Percentiles rank a stretch among this genome's conserved stretches.
Evolutionary conservation across 1,140 invertebrate genomes (phyloP).

Genomic region (Marisa cornuarietis): DNA sequence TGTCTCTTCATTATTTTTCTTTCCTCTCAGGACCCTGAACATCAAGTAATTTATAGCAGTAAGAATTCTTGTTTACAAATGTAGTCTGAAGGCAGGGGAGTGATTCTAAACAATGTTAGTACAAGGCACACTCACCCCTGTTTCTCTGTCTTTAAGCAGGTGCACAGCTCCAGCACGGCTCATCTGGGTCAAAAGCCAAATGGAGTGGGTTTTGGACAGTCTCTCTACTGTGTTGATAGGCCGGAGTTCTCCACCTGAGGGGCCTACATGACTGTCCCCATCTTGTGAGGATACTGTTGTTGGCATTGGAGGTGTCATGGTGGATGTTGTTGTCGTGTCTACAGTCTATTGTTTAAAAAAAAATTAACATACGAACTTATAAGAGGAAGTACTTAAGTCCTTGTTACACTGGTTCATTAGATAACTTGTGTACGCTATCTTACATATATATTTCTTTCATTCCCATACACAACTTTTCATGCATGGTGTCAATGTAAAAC

Average conservation of each 20-base stretch:
- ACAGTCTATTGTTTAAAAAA: background rate
- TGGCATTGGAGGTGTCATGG: conserved; percentile 1
- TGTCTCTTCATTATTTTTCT: too few species aligned
- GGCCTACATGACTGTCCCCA: background rate
- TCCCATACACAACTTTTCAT: too few species aligned
- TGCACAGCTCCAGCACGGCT: conserved; percentile 91
- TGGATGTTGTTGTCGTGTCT: conserved; percentile 7
- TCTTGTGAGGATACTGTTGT: background rate
- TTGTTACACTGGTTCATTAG: too few species aligned
- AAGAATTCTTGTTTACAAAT: too few species aligned
- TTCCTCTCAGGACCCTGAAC: too few species aligned
- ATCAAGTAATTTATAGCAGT: too few species aligned
- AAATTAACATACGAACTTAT: too few species aligned
- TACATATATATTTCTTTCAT: too few species aligned
- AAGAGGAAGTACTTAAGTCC: too few species aligned
- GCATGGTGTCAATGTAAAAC: too few species aligned
- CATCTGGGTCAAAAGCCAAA: conserved; percentile 95
- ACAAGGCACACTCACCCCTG: conserved; percentile 78
- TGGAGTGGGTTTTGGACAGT: conserved; percentile 88
- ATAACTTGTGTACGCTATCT: too few species aligned
- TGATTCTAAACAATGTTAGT: background rate
- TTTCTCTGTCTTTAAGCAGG: conserved; percentile 89
- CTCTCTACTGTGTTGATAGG: conserved; percentile 83
- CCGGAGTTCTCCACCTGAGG: conserved; percentile 26
- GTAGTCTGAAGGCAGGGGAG: too few species aligned